These are phyloP conservation scores for Etheostoma nigrum DNA, from an alignment of 2,797 vertebrate species.

Conservation along the genomic window DNA sequence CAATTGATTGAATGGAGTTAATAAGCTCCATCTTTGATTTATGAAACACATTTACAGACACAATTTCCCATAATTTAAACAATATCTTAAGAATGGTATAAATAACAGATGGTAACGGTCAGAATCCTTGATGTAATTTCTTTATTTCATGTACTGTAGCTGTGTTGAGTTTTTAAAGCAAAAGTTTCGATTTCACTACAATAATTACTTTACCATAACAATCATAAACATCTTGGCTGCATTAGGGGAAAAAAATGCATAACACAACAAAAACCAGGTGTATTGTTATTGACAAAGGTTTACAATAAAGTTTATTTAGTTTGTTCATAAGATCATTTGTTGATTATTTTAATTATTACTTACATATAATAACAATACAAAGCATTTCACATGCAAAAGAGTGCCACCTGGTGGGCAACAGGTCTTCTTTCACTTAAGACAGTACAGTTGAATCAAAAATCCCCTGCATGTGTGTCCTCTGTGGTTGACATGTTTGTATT, in stretches of 20 bases:
- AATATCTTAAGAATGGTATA: not conserved
- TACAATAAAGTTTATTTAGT: not conserved
- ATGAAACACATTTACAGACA: not conserved
- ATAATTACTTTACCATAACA: not conserved
- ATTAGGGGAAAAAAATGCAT: not conserved
- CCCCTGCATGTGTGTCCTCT: not conserved
- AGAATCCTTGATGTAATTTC: not conserved
- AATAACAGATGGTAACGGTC: not conserved
- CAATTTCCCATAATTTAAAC: not conserved
- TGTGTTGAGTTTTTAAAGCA: not conserved
- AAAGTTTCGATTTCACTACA: not conserved
- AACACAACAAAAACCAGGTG: not conserved
- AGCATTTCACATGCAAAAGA: too few species aligned
- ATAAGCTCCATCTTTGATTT: not conserved
- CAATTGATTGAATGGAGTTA: not conserved
- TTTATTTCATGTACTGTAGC: not conserved
- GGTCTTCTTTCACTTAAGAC: not conserved
- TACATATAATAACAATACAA: not conserved
- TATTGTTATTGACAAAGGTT: not conserved
- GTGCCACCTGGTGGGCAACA: constrained; percentile 27
- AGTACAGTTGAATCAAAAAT: rapidly evolving
- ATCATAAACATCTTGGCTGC: not conserved
- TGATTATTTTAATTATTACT: not conserved
- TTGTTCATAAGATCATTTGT: not conserved
- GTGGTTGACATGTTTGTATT: not conserved